Evolutionary conservation across 2,113 vertebrate genomes (phyloP).

Genomic region (Thamnophis sirtalis): DNA sequence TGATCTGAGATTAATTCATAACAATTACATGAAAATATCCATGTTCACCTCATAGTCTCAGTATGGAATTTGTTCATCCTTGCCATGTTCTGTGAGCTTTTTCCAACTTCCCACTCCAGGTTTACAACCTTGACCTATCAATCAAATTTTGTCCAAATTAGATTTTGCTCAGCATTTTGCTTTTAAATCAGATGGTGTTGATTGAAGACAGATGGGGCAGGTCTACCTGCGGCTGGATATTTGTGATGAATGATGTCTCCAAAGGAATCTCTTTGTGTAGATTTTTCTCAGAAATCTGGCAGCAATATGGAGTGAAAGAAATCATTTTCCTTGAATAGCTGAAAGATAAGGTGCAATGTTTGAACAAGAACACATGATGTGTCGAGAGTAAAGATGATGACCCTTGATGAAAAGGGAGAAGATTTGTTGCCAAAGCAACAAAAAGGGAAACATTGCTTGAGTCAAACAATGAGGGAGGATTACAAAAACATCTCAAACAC

Average conservation of each 20-base stretch:
- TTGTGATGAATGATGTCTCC: conserved; percentile 35
- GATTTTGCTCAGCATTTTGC: neutral
- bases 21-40: neutral
- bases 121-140: neutral
- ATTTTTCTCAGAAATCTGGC: conserved; percentile 22
- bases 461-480: neutral
- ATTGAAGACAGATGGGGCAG: neutral
- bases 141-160: neutral
- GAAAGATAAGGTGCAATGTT: neutral
- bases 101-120: neutral
- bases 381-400: neutral
- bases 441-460: neutral
- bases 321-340: neutral
- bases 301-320: neutral
- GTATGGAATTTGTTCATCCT: neutral
- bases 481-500: neutral
- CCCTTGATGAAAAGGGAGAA: neutral
- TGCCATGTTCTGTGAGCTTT: neutral
- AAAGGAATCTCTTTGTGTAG: neutral
- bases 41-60: neutral
- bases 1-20: neutral
- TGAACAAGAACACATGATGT: neutral
- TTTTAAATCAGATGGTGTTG: neutral
- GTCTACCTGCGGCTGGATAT: neutral
- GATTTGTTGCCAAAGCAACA: neutral